Base-by-base conservation (phyloP, 2,888 invertebrate genomes). In the Ectemnius continuus region DNA sequence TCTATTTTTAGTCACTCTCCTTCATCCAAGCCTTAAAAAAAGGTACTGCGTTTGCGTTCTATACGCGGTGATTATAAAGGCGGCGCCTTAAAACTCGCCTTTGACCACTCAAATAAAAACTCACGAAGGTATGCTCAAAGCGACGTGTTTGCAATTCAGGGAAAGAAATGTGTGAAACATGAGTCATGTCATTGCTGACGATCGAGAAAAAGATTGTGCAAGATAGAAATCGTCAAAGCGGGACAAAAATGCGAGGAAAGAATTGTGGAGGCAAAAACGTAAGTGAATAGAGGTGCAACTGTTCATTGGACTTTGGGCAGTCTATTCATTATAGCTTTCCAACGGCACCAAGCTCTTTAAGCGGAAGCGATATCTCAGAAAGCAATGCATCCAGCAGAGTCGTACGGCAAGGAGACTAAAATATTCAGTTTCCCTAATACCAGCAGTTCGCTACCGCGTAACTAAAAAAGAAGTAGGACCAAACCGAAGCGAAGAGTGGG, bases 401-500 rank as follows among this genome's bases (percentile, higher is more conserved):
- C 46, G 75, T 75, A 67, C 62, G 75, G 70, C 76, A 70, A 73
- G 67, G 72, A 73, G 71, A 71, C 74, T 61, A 23, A 67, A 73
- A 72, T 83, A 76, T 82, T 81, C 65, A 71, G 79, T 82, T 82
- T 81, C 81, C 65, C 69, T 59, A 63, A 66, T 72, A 69, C 65
- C n/a, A 66, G 67, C 59, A 75, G 73, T 65, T 79, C 72, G 67
- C 73, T 68, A 45, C 73, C 72, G 66, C 45, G 61, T 61, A 72
- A 67, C 14, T 67, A 69, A 26, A 28, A 52, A 52, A 73, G 23
- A 23, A 69, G 61, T 67, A 75, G 36, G 67, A 57, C 13, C 52
- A 62, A 48, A 60, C 8, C 20, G 36, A 8, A 20, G 47, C 5
- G 58, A 36, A 14, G 16, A 45, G 46, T 8, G 46, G 18, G 14